Base-by-base conservation (phyloP, 1,140 invertebrate species). In the Ceratina calcarata region DNA sequence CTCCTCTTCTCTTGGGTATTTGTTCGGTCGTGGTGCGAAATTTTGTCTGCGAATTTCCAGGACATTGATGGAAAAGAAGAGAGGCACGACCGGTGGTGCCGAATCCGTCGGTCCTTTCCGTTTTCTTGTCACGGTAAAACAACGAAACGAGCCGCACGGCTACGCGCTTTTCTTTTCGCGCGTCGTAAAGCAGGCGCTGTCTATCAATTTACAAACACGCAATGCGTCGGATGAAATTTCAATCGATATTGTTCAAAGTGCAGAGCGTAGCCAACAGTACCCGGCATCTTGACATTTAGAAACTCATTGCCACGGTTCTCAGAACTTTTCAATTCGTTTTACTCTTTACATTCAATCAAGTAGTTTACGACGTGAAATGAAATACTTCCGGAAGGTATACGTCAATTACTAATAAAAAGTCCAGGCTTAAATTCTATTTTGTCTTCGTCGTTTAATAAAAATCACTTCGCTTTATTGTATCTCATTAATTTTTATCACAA, bases 11-110 rank as follows among this genome's bases (percentile, higher is more conserved):
- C 37, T 45, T 16, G 27, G 18, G 37, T 67, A 49, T 61, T 51
- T n/a, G 16, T 13, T 71, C 24, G 65, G 55, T 70, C 61, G 62
- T 78, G 83, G 70, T 20, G 57, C 64, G 57, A 70, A 88, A 87
- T 86, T 79, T 87, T 77, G 75, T 68, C 58, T 61, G 13, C 22
- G 20, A 70, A 61, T 74, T 75, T 82, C 72, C 68, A 51, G 69
- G 37, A 85, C 61, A 68, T 79, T 71, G 61, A 80, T 62, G 22
- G 37, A 76, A 76, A 79, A 64, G 49, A 76, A 78, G 58, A 53
- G 68, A 37, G 49, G 27, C 58, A 66, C 13, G 80, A 55, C 55
- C 49, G 49, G 32, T 37, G 18, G 53, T 60, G n/a, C 55, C 57
- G 8, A 58, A 70, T 67, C 66, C 58, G 53, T 73, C 66, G 32